Evolutionary conservation across 2,888 invertebrate genomes (phyloP), one percentile per base, ranked within the genome.

Genomic region (Caenorhabditis plicata): DNA sequence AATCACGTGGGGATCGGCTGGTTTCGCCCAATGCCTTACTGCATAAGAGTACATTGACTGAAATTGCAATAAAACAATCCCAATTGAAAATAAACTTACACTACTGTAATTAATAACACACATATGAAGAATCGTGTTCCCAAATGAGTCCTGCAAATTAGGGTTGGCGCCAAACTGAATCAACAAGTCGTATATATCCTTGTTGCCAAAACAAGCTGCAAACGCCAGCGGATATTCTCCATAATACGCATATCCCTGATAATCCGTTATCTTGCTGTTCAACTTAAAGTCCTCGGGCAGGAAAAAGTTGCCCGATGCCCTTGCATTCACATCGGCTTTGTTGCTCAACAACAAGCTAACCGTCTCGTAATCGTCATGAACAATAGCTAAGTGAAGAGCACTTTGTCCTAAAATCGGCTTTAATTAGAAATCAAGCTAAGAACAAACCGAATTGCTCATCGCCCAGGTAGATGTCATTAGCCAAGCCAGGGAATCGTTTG

Each of bases 121-220:
- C 93, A 98, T 95, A 81, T 98, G 98, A n/a, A 98, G 85, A 64
- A 95, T 92, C 88, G 93, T 95, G 82, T 98, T 98, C 11, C 98
- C 98, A 80, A 93, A 95, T 0, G 90, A 88, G 82, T 98, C 96
- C 81, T 92, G 90, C 7, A 88, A 86, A 82, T 98, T 93, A 0
- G 96, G 96, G 83, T 96, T 89, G 0, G 95, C 93, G 1, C 90
- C 93, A 40, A 88, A 88, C 75, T 94, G 92, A 47, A 95, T 84
- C 2, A 98, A 86, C 57, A 93, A 86, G 84, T 98, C 96, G 82
- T 98, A 98, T 11, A 94, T 93, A 44, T 92, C 91, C 83, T 95
- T 93, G 81, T 94, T 93, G 56, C 92, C 92, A 81, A 92, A 91
- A 82, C 95, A 95, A 0, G 95, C 95, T 0, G 95, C 91, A 91